A percentile compares a stretch with the other conserved stretches of the same genome.
phyloP scores from a whole-genome alignment of 2,888 invertebrate species.

The Rhingia campestris region DNA sequence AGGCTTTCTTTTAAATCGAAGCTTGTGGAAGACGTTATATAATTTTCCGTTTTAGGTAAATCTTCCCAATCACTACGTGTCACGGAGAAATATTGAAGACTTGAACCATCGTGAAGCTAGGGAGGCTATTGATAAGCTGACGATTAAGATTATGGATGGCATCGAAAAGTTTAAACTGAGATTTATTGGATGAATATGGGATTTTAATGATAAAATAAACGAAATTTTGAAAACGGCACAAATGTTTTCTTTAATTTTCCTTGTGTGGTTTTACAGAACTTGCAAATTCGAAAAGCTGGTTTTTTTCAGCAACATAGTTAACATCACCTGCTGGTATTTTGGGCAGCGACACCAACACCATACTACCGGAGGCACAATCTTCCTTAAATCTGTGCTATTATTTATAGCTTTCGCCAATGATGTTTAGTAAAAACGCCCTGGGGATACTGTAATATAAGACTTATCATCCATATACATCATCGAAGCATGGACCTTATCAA shows the following conservation, averaged over 20 bases:
- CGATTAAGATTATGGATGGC: slow-evolving; percentile 80
- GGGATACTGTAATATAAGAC: too few relatives aligned
- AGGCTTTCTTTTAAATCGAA: background rate
- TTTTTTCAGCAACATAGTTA: too few relatives aligned
- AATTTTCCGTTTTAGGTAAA: slow-evolving; percentile 78
- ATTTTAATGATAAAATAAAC: slow-evolving; percentile 7
- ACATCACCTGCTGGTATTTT: too few relatives aligned
- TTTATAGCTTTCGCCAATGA: too few relatives aligned
- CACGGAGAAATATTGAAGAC: slow-evolving; percentile 78
- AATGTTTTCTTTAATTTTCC: background rate
- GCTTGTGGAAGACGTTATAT: background rate
- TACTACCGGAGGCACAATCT: too few relatives aligned
- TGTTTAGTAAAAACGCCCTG: too few relatives aligned
- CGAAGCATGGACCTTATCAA: too few relatives aligned
- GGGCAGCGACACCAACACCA: too few relatives aligned
- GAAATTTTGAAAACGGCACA: background rate
- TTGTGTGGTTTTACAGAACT: background rate
- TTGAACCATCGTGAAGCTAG: slow-evolving; percentile 76
- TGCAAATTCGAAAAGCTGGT: too few relatives aligned
- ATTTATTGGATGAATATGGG: slow-evolving; percentile 76
- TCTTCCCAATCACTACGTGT: slow-evolving; percentile 81
- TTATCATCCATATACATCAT: too few relatives aligned
- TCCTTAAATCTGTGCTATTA: too few relatives aligned
- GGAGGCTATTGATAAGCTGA: slow-evolving; percentile 80
- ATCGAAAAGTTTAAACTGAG: slow-evolving; percentile 81